Conservation (phyloP, 30 jellyfish, hydroid and myxozoan genomes). For the Hydractinia echinata region DNA sequence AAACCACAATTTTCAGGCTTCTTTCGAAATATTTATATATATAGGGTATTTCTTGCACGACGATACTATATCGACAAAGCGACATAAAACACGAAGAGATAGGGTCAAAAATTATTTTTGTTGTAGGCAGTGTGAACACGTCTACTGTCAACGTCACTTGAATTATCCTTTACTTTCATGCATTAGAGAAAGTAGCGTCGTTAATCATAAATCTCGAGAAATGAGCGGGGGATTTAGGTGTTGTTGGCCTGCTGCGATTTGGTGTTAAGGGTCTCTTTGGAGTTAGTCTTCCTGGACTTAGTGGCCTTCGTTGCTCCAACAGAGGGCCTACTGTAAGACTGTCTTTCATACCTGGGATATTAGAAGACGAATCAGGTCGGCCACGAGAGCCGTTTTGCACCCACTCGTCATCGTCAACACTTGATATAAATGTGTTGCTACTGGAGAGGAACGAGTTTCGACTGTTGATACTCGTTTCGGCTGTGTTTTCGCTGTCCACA, state of each 20-base stretch:
- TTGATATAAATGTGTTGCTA: background rate
- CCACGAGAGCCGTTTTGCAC: background rate
- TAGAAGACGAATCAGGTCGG: too few species aligned
- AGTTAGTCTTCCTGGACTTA: background rate
- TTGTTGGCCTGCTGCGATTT: background rate
- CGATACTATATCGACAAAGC: too few species aligned
- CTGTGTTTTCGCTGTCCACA: slow-evolving; percentile 3
- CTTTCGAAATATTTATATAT: too few species aligned
- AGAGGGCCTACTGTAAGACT: background rate
- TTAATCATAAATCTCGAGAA: slow-evolving; percentile 9
- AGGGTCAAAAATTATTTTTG: too few species aligned
- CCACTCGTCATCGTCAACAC: background rate
- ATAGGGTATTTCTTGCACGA: too few species aligned
- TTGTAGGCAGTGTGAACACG: too few species aligned
- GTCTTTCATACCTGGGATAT: too few species aligned
- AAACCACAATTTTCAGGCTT: too few species aligned
- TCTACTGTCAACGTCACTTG: too few species aligned
- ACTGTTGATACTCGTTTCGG: background rate
- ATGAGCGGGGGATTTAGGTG: background rate
- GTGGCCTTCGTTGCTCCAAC: background rate
- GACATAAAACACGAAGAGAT: too few species aligned
- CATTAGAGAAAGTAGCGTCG: slow-evolving; percentile 3
- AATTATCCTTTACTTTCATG: background rate
- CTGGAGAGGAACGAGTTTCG: background rate
- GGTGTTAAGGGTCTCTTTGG: background rate